A percentile compares a stretch with the other conserved stretches of the same genome.
These are phyloP conservation scores for Lordiphosa stackelbergi DNA, from an alignment of 1,140 invertebrate genomes.

Conservation along the genomic window DNA sequence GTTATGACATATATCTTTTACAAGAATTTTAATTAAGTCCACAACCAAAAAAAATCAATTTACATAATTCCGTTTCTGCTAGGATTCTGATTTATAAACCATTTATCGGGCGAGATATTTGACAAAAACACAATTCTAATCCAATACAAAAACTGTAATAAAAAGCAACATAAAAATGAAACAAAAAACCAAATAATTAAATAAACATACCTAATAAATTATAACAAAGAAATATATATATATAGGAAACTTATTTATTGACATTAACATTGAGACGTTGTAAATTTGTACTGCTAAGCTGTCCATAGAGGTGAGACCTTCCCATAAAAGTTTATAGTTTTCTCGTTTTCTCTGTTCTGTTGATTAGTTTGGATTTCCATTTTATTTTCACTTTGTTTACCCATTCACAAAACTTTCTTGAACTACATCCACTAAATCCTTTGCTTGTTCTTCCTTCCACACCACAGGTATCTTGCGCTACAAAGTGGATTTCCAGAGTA, in stretches of 20 bases:
- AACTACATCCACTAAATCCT: slow-evolving; percentile 5
- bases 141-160: slow-evolving; percentile 45
- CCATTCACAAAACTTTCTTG: background rate
- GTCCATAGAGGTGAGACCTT: slow-evolving; percentile 19
- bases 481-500: slow-evolving; percentile 98
- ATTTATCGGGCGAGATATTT: slow-evolving; percentile 17
- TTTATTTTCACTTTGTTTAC: background rate
- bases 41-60: background rate
- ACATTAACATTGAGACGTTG: background rate
- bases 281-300: slow-evolving; percentile 4
- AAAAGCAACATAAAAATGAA: slow-evolving; percentile 38
- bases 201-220: slow-evolving; percentile 16
- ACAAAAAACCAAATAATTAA: slow-evolving; percentile 25
- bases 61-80: too few species aligned
- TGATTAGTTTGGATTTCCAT: slow-evolving; percentile 1
- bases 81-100: too few species aligned
- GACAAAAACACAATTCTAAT: slow-evolving; percentile 43
- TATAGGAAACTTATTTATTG: too few species aligned
- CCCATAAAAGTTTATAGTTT: background rate
- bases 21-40: slow-evolving; percentile 42
- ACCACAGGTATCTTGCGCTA: slow-evolving; percentile 89
- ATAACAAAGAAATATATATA: too few species aligned
- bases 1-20: slow-evolving; percentile 41
- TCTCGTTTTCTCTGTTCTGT: background rate
- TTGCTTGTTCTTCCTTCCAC: background rate